Conservation (phyloP, 2,797 vertebrate genomes). For the Pangasius djambal region DNA sequence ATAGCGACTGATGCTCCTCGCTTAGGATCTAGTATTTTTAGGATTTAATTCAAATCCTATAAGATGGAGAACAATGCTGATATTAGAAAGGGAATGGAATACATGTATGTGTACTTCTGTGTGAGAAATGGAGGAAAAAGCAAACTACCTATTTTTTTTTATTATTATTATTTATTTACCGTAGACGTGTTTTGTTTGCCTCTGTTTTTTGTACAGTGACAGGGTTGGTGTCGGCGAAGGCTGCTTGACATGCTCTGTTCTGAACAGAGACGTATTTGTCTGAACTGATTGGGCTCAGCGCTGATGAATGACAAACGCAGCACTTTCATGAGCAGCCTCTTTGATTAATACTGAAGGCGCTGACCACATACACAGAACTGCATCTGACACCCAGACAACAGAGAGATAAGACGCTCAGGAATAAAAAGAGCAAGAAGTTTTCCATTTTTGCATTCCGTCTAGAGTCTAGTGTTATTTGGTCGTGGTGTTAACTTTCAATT, state of each 20-base stretch:
- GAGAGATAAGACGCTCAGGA: background rate
- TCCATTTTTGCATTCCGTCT: background rate
- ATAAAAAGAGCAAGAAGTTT: background rate
- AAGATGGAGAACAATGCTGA: background rate
- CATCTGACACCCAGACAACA: slow-evolving; percentile 29
- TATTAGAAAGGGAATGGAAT: background rate
- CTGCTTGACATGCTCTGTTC: slow-evolving; percentile 13
- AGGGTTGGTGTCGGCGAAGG: background rate
- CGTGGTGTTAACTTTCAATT: background rate
- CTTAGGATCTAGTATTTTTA: background rate
- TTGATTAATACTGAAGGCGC: slow-evolving; percentile 33
- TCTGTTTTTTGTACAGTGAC: background rate
- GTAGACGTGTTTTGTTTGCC: background rate
- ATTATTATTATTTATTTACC: background rate
- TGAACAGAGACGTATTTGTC: slow-evolving; percentile 19
- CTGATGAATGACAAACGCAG: slow-evolving; percentile 31
- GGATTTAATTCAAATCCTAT: too few species aligned
- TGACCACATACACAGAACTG: background rate
- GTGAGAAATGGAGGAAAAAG: background rate
- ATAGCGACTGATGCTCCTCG: background rate
- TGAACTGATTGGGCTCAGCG: slow-evolving; percentile 28
- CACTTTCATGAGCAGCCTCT: slow-evolving; percentile 15
- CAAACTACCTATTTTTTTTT: background rate
- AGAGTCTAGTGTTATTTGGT: background rate
- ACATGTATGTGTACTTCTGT: background rate